Percentiles rank a stretch among this genome's conserved stretches.
Evolutionary conservation across 2,113 vertebrate species (phyloP).

Genomic region (Eidolon helvum): DNA sequence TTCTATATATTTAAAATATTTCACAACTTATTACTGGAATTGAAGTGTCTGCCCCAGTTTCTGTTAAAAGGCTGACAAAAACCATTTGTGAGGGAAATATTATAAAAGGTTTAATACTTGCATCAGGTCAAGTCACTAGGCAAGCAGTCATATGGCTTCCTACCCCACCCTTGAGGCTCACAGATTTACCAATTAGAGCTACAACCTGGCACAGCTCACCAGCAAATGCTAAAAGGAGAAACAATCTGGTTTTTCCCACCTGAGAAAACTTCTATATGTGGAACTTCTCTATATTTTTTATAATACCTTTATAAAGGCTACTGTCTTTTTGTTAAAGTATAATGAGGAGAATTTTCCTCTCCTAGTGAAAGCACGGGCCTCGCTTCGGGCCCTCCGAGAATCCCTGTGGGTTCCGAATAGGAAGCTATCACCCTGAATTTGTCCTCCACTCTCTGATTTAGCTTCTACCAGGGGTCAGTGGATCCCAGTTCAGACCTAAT

Average conservation of each 20-base stretch:
- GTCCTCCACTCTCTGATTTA: background rate
- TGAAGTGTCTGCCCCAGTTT: background rate
- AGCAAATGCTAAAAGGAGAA: background rate
- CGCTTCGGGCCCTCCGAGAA: background rate
- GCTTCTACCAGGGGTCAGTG: background rate
- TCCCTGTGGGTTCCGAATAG: background rate
- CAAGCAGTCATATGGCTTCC: background rate
- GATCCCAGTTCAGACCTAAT: background rate
- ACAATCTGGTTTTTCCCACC: background rate
- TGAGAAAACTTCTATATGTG: background rate
- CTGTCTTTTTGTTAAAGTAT: background rate
- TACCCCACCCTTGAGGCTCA: background rate
- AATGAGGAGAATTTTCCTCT: background rate
- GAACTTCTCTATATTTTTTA: background rate
- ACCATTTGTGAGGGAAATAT: background rate
- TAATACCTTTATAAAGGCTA: background rate
- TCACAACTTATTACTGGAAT: background rate
- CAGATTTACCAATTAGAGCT: background rate
- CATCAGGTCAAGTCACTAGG: background rate
- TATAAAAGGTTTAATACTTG: background rate
- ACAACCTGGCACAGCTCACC: background rate
- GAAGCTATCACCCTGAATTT: background rate
- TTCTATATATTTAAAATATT: conserved; percentile 27
- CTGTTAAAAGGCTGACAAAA: background rate
- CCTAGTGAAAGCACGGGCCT: background rate